Evolutionary conservation across 2,113 vertebrate genomes (phyloP), one percentile per base, ranked within the genome.

Genomic region (Hymenochirus boettgeri): DNA sequence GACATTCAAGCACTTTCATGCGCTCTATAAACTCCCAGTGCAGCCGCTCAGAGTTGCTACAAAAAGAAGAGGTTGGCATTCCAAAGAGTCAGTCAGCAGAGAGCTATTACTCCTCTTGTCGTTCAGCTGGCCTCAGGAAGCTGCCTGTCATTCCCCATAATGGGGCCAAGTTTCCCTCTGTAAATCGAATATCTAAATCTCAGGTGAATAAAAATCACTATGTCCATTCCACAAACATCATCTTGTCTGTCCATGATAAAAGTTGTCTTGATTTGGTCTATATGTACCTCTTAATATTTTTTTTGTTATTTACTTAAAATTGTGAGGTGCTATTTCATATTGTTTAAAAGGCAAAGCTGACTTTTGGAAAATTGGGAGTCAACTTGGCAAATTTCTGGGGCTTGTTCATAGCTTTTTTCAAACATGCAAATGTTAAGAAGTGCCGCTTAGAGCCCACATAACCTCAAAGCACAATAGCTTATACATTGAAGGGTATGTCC

Each of bases 111-210:
- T 88, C 87, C 61, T 83, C 83, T 74, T 89, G 82, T 70, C 66
- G 65, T 79, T 90, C 85, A 31, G 72, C 90, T 25, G 83, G 77
- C 61, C 89, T 84, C 73, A 88, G 93, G 85, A 92, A 92, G 78
- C 90, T 95, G 75, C 92, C 92, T 69, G 82, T 87, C 75, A 89
- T 91, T 80, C 91, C 93, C 17, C 27, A 53, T 31, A 81, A 79
- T 69, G 89, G 87, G 29, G 89, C 79, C 87, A 93, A 86, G 90
- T 76, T 90, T 47, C 93, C 92, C 87, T 88, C 92, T 76, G 86
- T 94, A 84, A 96, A 93, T 82, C 89, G 88, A 82, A 91, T 94
- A 88, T 92, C 91, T 74, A 92, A 92, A 46, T 91, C 92, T 84
- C 92, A 96, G 93, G 93, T 96, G 91, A 94, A 83, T 85, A 82